A percentile compares a stretch with the other conserved stretches of the same genome.
Evolutionary conservation across 2,113 vertebrate species (phyloP).

Genomic region (Bubo bubo): DNA sequence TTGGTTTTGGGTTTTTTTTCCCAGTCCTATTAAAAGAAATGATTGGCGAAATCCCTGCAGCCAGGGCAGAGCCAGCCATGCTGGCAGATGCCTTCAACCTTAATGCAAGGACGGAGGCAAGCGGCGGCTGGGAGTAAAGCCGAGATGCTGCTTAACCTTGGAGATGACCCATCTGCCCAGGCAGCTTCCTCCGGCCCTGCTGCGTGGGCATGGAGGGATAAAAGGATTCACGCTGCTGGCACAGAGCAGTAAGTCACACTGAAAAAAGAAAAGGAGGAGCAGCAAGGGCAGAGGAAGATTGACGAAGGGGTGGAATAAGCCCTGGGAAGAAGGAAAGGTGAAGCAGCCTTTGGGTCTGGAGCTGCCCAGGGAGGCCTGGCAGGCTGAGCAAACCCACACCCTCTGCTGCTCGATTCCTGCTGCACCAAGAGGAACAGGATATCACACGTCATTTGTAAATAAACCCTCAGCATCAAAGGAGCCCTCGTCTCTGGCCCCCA

Average conservation of each 20-base stretch:
- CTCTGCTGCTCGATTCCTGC: neutral
- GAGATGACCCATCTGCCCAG: slow-evolving; percentile 46
- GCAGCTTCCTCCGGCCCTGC: neutral
- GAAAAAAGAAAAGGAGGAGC: neutral
- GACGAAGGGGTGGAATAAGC: neutral
- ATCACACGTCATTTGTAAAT: neutral
- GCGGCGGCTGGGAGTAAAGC: neutral
- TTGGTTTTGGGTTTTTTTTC: neutral
- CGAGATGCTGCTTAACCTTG: slow-evolving; percentile 56
- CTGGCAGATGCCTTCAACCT: slow-evolving; percentile 1
- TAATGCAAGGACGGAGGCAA: neutral
- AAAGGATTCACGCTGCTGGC: neutral
- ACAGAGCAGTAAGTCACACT: neutral
- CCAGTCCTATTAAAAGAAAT: neutral
- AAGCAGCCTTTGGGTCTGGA: neutral
- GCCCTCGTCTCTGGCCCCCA: rapidly evolving
- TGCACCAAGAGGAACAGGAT: neutral
- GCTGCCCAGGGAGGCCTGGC: neutral
- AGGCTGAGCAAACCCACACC: neutral
- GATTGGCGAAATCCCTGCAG: neutral
- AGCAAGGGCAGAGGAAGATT: neutral
- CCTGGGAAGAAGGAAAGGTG: neutral
- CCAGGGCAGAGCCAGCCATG: neutral
- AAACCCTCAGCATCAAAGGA: neutral
- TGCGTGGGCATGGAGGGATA: neutral